Percentiles rank a stretch among this genome's conserved stretches.
Evolutionary conservation across 2,113 vertebrate species (phyloP).

Genomic region (Romanogobio albipinnatus): DNA sequence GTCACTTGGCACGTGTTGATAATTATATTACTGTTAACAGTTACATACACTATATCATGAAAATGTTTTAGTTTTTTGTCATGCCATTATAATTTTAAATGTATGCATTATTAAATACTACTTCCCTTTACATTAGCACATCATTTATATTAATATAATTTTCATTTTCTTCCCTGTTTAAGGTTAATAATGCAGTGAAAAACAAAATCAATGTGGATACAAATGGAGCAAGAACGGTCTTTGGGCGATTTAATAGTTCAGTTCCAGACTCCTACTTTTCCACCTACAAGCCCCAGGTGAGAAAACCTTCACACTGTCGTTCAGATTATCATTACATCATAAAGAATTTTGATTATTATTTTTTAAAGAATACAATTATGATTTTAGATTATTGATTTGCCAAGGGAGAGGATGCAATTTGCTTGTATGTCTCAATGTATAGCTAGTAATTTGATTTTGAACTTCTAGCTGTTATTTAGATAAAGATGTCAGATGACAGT

Average conservation of each 20-base stretch:
- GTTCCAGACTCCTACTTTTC: slow-evolving; percentile 60
- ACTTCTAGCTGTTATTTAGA: background rate
- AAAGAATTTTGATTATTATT: background rate
- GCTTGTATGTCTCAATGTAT: background rate
- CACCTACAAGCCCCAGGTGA: slow-evolving; percentile 66
- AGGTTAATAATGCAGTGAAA: slow-evolving; percentile 62
- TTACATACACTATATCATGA: too few species aligned
- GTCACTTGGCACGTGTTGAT: background rate
- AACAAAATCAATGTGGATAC: slow-evolving; percentile 54
- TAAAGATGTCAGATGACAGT: background rate
- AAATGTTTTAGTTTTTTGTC: background rate
- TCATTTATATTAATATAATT: background rate
- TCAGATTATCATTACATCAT: background rate
- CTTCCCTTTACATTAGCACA: background rate
- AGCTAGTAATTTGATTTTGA: background rate
- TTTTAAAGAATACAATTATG: background rate
- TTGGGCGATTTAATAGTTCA: slow-evolving; percentile 60
- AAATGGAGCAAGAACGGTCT: slow-evolving; percentile 61
- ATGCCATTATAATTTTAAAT: background rate
- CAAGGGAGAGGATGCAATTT: background rate
- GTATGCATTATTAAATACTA: background rate
- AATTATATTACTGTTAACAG: too few species aligned
- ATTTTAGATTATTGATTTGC: background rate
- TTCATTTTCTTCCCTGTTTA: slow-evolving; percentile 29
- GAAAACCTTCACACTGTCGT: background rate